Evolutionary conservation across 1,140 invertebrate species (phyloP).

Genomic region (Diorhabda carinulata): DNA sequence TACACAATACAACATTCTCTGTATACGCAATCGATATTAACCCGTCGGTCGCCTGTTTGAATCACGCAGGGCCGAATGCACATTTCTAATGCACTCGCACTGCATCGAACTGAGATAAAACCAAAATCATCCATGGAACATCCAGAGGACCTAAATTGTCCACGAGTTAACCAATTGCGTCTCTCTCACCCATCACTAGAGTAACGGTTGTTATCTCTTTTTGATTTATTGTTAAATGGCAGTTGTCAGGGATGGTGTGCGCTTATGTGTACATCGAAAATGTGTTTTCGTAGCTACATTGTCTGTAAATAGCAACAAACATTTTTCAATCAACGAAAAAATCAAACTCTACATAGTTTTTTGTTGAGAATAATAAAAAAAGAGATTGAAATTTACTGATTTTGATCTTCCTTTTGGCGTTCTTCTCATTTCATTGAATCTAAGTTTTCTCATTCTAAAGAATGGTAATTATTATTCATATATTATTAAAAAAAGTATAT

Average conservation of each 20-base stretch:
- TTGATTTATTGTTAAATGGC: neutral
- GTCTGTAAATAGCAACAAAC: too few species aligned
- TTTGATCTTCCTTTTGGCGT: too few species aligned
- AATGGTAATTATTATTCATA: too few species aligned
- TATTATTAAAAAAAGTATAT: too few species aligned
- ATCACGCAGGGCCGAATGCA: constrained; percentile 21
- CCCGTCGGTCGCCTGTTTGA: constrained; percentile 17
- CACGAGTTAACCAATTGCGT: neutral
- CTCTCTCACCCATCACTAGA: neutral
- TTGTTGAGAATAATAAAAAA: too few species aligned
- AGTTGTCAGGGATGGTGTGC: neutral
- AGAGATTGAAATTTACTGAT: too few species aligned
- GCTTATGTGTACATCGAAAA: neutral
- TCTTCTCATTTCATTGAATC: too few species aligned
- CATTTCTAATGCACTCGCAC: constrained; percentile 29
- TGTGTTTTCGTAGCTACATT: neutral
- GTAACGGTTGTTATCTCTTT: neutral
- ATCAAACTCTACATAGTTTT: too few species aligned
- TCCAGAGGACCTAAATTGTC: constrained; percentile 9
- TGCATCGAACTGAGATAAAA: constrained; percentile 22
- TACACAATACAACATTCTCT: constrained; percentile 18
- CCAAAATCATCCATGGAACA: constrained; percentile 12
- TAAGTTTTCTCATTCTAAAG: too few species aligned
- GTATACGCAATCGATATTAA: constrained; percentile 22
- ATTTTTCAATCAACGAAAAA: too few species aligned